Evolutionary conservation across 2,797 vertebrate genomes (phyloP).

Genomic region (Leptodactylus fallax): DNA sequence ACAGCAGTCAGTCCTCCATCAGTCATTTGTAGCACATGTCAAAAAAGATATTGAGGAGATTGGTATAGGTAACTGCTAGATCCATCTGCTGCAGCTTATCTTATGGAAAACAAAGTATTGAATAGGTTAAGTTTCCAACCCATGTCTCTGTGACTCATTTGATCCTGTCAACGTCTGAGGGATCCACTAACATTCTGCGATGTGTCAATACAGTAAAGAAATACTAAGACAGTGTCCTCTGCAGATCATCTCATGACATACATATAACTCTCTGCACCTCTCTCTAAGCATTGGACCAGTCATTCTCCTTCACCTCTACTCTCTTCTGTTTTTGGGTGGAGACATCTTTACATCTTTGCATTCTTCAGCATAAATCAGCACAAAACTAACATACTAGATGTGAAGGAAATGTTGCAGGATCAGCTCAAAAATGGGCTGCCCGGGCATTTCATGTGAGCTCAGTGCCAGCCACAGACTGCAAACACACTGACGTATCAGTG

Average conservation of each 20-base stretch:
- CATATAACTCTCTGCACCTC: neutral
- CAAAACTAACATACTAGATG: neutral
- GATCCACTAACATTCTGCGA: no score
- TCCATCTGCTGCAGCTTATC: no score
- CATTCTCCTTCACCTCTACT: neutral
- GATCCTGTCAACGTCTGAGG: no score
- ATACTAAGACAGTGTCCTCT: no score
- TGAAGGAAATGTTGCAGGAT: constrained; percentile 18
- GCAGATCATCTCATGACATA: neutral
- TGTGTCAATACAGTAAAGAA: no score
- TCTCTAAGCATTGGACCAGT: neutral
- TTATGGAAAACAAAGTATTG: no score
- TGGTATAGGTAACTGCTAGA: neutral
- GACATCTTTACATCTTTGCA: neutral
- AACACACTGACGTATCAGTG: neutral
- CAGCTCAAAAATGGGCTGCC: neutral
- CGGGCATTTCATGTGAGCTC: neutral
- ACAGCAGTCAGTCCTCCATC: neutral
- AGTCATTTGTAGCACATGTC: neutral
- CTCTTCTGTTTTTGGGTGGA: neutral
- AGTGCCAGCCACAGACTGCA: neutral
- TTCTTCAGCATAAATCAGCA: neutral
- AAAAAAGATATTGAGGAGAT: neutral
- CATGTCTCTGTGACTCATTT: no score
- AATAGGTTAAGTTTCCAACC: no score